Conservation (phyloP, 2,797 vertebrate genomes). For the Gallinago nigripennis region DNA sequence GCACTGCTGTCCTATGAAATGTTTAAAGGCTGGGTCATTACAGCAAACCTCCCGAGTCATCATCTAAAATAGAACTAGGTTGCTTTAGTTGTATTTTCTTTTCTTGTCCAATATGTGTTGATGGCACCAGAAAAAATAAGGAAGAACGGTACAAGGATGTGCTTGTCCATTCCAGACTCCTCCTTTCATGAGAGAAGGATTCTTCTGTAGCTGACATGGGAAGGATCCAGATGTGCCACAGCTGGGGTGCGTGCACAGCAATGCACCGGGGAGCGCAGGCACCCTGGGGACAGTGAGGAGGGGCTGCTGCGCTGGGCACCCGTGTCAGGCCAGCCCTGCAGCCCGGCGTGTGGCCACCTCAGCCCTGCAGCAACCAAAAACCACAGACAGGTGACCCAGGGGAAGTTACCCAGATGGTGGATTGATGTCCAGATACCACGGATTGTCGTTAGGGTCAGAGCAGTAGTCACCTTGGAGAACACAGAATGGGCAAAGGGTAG, state of each 20-base stretch:
- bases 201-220: background rate
- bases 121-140: background rate
- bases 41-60: background rate
- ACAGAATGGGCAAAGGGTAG: background rate
- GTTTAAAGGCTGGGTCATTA: background rate
- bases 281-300: background rate
- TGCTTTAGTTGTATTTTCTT: background rate
- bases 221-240: background rate
- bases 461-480: background rate
- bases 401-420: background rate
- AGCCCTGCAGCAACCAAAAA: background rate
- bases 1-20: background rate
- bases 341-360: fast-evolving
- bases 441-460: background rate
- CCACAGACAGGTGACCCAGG: background rate
- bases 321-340: background rate
- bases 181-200: background rate
- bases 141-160: background rate
- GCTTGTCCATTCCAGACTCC: background rate
- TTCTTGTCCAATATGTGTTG: background rate
- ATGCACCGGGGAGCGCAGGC: fast-evolving
- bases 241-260: background rate
- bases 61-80: background rate
- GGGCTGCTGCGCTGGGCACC: background rate
- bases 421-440: background rate